A percentile compares a stretch with the other conserved stretches of the same genome.
Evolutionary conservation across 2,113 vertebrate species (phyloP).

Genomic region (Oncorhynchus gorbuscha): DNA sequence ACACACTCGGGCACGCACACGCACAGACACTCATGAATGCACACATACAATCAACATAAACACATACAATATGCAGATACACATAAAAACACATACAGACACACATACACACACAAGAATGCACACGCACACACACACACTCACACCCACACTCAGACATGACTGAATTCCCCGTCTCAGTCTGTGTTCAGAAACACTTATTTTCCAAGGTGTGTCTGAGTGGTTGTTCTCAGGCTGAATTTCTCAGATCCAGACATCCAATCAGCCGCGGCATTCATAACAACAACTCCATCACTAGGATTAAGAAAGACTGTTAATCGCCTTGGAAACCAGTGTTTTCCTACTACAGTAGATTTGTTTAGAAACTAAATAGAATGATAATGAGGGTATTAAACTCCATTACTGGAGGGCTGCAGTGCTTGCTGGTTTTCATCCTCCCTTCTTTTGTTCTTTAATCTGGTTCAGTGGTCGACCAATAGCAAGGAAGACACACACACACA

Average conservation of each 20-base stretch:
- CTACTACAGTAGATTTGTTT: not conserved
- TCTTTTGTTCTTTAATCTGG: too few relatives aligned
- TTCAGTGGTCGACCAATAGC: not conserved
- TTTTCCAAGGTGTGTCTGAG: constrained; percentile 48
- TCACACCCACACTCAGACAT: not conserved
- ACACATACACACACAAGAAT: not conserved
- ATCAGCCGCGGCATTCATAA: not conserved
- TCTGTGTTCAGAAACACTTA: constrained; percentile 14
- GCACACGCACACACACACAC: constrained; percentile 34
- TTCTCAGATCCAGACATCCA: constrained; percentile 34
- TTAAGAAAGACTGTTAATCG: not conserved
- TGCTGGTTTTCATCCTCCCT: too few relatives aligned
- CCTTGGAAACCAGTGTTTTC: not conserved
- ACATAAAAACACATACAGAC: constrained; percentile 27
- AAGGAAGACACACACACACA: not conserved
- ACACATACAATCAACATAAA: too few relatives aligned
- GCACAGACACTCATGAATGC: constrained; percentile 28
- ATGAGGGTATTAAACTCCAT: too few relatives aligned
- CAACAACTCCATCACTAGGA: not conserved
- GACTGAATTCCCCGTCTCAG: constrained; percentile 1
- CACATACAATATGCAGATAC: constrained; percentile 19
- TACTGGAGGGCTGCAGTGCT: too few relatives aligned
- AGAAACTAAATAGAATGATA: not conserved
- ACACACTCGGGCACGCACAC: not conserved
- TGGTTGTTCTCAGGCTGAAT: not conserved